A percentile compares a stretch with the other conserved stretches of the same genome.
phyloP scores from a whole-genome alignment of 2,797 vertebrate genomes.

The Chiroxiphia lanceolata region DNA sequence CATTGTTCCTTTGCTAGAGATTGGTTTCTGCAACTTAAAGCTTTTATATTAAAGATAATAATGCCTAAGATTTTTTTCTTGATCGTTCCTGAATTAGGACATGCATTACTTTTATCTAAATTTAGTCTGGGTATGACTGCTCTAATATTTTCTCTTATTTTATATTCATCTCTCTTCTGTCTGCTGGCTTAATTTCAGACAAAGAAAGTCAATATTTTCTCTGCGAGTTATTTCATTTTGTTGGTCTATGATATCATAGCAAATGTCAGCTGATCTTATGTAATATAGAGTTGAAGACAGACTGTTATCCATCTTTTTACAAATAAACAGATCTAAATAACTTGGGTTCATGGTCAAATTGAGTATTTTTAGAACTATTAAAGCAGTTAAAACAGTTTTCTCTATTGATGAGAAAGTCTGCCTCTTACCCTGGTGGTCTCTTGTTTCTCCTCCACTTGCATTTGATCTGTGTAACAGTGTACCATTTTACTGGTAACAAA shows the following conservation, averaged over 20 bases:
- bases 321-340: slow-evolving; percentile 48
- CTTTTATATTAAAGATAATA: neutral
- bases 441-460: neutral
- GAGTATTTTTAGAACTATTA: slow-evolving; percentile 37
- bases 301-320: slow-evolving; percentile 38
- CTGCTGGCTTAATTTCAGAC: slow-evolving; percentile 58
- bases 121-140: slow-evolving; percentile 2
- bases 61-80: neutral
- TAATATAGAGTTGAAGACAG: slow-evolving; percentile 8
- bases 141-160: slow-evolving; percentile 46
- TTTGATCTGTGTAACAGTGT: neutral
- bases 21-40: neutral
- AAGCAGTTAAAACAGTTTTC: neutral
- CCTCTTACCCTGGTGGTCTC: neutral
- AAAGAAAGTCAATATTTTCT: slow-evolving; percentile 63
- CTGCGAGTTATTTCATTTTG: slow-evolving; percentile 40
- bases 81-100: neutral
- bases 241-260: slow-evolving; percentile 53
- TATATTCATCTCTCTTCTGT: slow-evolving; percentile 35
- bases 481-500: neutral
- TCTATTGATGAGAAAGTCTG: neutral
- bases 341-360: neutral
- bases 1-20: neutral
- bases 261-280: slow-evolving; percentile 52
- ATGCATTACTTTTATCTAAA: slow-evolving; percentile 30